Evolutionary conservation across 2,113 vertebrate genomes (phyloP).

Genomic region (Haemorhous mexicanus): DNA sequence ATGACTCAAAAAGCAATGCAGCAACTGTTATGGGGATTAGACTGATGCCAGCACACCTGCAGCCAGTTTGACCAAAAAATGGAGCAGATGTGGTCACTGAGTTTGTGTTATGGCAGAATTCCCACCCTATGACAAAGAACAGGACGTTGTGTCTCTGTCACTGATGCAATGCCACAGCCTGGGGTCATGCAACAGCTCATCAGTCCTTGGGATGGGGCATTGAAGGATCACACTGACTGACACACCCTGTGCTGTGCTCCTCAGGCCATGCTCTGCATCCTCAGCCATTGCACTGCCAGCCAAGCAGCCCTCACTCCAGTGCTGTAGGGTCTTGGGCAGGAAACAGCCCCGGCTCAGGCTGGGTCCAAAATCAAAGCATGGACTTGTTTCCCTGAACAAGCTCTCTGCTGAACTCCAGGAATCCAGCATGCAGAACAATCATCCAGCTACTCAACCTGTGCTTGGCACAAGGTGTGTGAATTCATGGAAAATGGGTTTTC

Average conservation of each 20-base stretch:
- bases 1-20: not conserved
- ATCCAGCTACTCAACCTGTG: not conserved
- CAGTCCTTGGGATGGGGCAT: fast-evolving
- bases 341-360: not conserved
- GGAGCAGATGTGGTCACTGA: not conserved
- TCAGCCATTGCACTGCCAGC: not conserved
- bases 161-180: not conserved
- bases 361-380: not conserved
- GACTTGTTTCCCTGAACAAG: fast-evolving
- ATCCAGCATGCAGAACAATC: fast-evolving
- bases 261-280: not conserved
- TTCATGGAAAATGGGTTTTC: not conserved
- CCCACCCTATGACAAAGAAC: not conserved
- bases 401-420: not conserved
- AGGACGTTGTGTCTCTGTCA: fast-evolving
- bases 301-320: fast-evolving
- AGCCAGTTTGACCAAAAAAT: not conserved
- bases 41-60: fast-evolving
- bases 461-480: not conserved
- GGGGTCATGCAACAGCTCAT: not conserved
- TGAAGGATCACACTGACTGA: not conserved
- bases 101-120: not conserved
- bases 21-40: not conserved
- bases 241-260: fast-evolving
- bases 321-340: not conserved